Base-by-base conservation (phyloP, 2,888 invertebrate genomes). In the Antheraea yamamai region DNA sequence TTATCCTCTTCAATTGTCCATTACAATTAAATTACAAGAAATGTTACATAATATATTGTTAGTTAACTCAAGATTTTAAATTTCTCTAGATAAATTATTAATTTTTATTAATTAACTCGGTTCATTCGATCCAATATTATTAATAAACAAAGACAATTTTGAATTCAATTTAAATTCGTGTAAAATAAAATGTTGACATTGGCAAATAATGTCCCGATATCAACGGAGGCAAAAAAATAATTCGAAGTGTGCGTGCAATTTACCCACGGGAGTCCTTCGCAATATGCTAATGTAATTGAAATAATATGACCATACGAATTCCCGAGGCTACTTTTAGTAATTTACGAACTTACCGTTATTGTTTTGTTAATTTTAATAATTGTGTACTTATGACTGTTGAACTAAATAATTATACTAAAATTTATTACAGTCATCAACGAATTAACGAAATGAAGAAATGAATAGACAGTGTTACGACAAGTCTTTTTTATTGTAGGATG, bases 241-340 rank as follows among this genome's bases (percentile, higher is more conserved):
- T 70, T 70, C 70, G 6, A 39, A n/a, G 39, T 70, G 39, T 10
- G n/a, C 12, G 14, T 70, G n/a, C n/a, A 70, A 39, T 68, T 68
- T 68, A 35, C 70, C 35, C 74, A 75, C 76, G 78, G 77, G 78
- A 75, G 30, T 52, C 64, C 20, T 47, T n/a, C 73, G 75, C 35
- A 71, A 74, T 73, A 77, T 77, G 76, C 70, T 76, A 77, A 78
- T 77, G 78, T 79, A 78, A 79, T 79, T 79, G 79, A 71, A 76
- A 73, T 74, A 73, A 66, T 66, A 66, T 66, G 26, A 68, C 73
- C 74, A 35, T 30, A 16, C 73, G 64, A 47, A 76, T 58, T 68
- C 72, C 77, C 70, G 8, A n/a, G 20, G 39, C 39, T 70, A 70
- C 70, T 70, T 39, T 70, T 70, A n/a, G 8, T 23, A 39, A 70